Conservation (phyloP, 2,113 vertebrate species). For the Gasterosteus nipponicus region DNA sequence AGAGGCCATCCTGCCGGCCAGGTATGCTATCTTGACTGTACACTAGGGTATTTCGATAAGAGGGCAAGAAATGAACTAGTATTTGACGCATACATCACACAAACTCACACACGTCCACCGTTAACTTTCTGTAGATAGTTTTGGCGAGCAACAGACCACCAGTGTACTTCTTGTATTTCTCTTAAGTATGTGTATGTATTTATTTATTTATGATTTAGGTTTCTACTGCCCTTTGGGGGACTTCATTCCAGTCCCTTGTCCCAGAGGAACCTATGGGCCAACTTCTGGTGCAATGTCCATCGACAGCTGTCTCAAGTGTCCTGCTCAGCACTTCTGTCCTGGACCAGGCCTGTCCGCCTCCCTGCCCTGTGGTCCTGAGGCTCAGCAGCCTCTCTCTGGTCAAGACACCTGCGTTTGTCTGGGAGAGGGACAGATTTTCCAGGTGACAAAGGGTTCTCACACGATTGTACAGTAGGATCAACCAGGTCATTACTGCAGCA, state of each 20-base stretch:
- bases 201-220: slow-evolving; percentile 71
- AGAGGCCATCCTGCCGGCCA: slow-evolving; percentile 64
- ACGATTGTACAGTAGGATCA: not conserved
- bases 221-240: slow-evolving; percentile 80
- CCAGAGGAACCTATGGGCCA: slow-evolving; percentile 84
- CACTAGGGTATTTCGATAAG: not conserved
- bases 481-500: not conserved
- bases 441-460: slow-evolving; percentile 78
- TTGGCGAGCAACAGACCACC: not conserved
- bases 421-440: slow-evolving; percentile 82
- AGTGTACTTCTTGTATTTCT: not conserved
- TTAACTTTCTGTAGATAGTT: not conserved
- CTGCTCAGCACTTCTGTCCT: slow-evolving; percentile 84
- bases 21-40: slow-evolving; percentile 63
- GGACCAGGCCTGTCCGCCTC: slow-evolving; percentile 76
- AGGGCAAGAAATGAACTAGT: not conserved
- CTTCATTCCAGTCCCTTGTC: slow-evolving; percentile 76
- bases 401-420: slow-evolving; percentile 83
- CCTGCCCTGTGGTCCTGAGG: slow-evolving; percentile 83
- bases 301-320: slow-evolving; percentile 81
- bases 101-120: not conserved
- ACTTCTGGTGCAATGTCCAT: slow-evolving; percentile 41
- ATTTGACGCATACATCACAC: not conserved
- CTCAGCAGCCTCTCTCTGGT: slow-evolving; percentile 84
- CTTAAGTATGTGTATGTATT: not conserved